A percentile compares a stretch with the other conserved stretches of the same genome.
phyloP scores from a whole-genome alignment of 1,140 invertebrate genomes.

The Drosophila trapezifrons region DNA sequence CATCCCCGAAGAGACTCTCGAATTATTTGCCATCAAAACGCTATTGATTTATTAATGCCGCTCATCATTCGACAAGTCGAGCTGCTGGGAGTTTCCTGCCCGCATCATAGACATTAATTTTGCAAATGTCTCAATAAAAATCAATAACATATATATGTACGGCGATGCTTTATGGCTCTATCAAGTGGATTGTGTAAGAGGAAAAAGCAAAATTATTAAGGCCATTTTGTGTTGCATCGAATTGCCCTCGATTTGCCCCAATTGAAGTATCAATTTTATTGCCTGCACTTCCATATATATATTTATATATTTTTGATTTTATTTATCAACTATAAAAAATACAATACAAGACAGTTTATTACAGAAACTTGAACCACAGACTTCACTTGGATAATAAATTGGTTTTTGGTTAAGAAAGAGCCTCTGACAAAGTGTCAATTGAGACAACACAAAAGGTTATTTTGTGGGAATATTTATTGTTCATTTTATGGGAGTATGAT shows the following conservation, averaged over 20 bases:
- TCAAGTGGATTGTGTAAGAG: conserved; percentile 29
- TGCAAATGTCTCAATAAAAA: conserved; percentile 77
- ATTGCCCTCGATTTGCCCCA: conserved; percentile 10
- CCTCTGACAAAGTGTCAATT: too few species aligned
- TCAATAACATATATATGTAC: conserved; percentile 64
- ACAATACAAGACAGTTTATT: neutral
- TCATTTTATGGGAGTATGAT: too few species aligned
- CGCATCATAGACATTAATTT: conserved; percentile 61
- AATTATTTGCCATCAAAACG: conserved; percentile 75
- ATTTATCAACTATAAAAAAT: neutral
- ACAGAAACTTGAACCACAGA: too few species aligned
- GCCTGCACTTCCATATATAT: conserved; percentile 5
- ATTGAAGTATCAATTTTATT: conserved; percentile 13
- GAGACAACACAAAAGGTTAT: too few species aligned
- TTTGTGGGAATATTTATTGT: too few species aligned
- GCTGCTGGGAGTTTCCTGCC: conserved; percentile 4
- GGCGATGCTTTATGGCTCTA: conserved; percentile 55
- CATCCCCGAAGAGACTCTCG: conserved; percentile 38
- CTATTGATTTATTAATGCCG: conserved; percentile 75
- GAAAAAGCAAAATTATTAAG: conserved; percentile 18
- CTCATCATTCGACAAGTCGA: conserved; percentile 54
- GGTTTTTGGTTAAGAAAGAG: too few species aligned
- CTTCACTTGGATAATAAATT: too few species aligned
- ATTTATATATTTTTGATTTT: conserved; percentile 1
- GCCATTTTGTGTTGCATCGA: conserved; percentile 2